These are phyloP conservation scores for Galendromus occidentalis DNA, from an alignment of 1,140 invertebrate species.

Conservation along the genomic window DNA sequence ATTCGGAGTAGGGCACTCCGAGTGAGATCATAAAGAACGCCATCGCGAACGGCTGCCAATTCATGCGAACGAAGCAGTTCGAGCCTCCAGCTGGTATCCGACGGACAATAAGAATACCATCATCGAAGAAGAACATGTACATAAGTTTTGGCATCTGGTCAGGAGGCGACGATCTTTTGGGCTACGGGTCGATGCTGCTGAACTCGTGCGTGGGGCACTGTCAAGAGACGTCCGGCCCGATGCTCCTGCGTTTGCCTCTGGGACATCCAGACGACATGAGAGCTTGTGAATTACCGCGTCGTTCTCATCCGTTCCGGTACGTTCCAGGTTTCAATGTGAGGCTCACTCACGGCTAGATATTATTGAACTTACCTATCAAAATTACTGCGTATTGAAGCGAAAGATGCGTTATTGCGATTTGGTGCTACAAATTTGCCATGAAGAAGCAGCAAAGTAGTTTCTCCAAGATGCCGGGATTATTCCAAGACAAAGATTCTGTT, in stretches of 20 bases:
- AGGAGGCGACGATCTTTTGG: background rate
- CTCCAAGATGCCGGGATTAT: no score
- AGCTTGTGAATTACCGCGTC: background rate
- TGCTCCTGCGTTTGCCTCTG: background rate
- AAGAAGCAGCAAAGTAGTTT: no score
- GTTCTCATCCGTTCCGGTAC: background rate
- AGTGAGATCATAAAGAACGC: background rate
- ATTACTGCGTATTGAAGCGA: no score
- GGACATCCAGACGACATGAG: slow-evolving; percentile 2
- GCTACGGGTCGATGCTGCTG: background rate
- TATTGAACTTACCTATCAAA: background rate
- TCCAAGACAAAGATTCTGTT: no score
- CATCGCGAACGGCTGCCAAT: background rate
- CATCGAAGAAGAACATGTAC: background rate
- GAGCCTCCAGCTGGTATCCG: background rate
- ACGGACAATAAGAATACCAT: background rate
- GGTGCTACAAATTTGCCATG: no score
- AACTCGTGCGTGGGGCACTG: background rate
- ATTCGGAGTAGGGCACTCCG: background rate
- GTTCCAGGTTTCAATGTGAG: background rate
- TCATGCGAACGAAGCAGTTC: background rate
- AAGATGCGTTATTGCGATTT: no score
- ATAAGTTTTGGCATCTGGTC: background rate
- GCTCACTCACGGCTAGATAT: background rate
- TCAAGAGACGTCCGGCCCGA: background rate